A percentile compares a stretch with the other conserved stretches of the same genome.
Evolutionary conservation across 2,113 vertebrate genomes (phyloP).

Genomic region (Catharus bicknelli): DNA sequence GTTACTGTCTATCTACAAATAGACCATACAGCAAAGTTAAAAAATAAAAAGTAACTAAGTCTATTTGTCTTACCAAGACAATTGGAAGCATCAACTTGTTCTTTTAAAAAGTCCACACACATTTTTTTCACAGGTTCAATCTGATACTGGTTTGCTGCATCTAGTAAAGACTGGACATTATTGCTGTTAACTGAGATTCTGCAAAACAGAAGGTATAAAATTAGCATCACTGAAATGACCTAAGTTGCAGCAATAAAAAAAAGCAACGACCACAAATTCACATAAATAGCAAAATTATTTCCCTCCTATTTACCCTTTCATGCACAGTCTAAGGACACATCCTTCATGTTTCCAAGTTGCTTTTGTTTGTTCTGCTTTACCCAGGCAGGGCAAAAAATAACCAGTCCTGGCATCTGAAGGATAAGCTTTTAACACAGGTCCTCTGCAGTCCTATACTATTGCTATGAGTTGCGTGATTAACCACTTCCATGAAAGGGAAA

Average conservation of each 20-base stretch:
- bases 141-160: slow-evolving; percentile 97
- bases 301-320: neutral
- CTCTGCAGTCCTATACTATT: neutral
- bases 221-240: neutral
- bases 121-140: slow-evolving; percentile 99
- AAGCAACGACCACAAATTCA: neutral
- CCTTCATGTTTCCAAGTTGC: neutral
- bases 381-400: neutral
- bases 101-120: slow-evolving; percentile 97
- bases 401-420: neutral
- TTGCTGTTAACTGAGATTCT: slow-evolving; percentile 98
- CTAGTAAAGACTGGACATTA: slow-evolving; percentile 94
- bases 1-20: neutral
- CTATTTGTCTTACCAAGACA: slow-evolving; percentile 86
- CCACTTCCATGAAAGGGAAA: neutral
- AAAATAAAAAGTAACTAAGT: neutral
- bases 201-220: slow-evolving; percentile 47
- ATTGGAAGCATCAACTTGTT: slow-evolving; percentile 96
- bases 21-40: neutral
- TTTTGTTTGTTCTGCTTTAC: neutral
- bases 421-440: neutral
- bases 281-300: neutral
- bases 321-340: neutral
- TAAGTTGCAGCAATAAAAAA: neutral
- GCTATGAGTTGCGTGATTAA: neutral